A percentile compares a stretch with the other conserved stretches of the same genome.
These are phyloP conservation scores for Hemiscyllium ocellatum DNA, from an alignment of 2,113 vertebrate species.

Conservation along the genomic window DNA sequence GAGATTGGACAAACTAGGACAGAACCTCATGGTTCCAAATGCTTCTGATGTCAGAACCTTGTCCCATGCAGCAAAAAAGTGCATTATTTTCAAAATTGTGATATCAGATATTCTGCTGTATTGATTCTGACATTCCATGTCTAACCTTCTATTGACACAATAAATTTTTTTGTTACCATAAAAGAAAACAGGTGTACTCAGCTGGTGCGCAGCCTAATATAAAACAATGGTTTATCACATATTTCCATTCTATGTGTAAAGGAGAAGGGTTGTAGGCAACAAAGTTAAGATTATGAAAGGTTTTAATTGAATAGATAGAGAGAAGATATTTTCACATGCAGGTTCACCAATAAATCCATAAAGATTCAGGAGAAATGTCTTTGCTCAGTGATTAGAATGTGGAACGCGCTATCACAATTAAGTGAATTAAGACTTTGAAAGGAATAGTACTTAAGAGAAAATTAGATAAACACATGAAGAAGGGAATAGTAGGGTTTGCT, in stretches of 20 bases:
- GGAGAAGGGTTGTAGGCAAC: not conserved
- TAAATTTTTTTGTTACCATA: not conserved
- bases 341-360: not conserved
- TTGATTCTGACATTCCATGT: not conserved
- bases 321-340: not conserved
- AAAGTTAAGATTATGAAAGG: not conserved
- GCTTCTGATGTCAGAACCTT: not conserved
- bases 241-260: not conserved
- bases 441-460: not conserved
- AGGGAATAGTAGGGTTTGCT: not conserved
- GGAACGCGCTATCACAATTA: not conserved
- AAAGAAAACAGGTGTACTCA: not conserved
- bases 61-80: not conserved
- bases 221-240: not conserved
- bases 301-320: not conserved
- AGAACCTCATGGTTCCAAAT: not conserved
- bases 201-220: no score
- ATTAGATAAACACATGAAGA: not conserved
- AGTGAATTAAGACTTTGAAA: not conserved
- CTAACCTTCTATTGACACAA: not conserved
- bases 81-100: not conserved
- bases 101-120: not conserved
- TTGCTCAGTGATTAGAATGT: not conserved
- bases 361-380: not conserved
- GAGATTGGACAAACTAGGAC: not conserved